These are phyloP conservation scores for Falco concolor DNA, from an alignment of 2,797 vertebrate species.

Conservation along the genomic window DNA sequence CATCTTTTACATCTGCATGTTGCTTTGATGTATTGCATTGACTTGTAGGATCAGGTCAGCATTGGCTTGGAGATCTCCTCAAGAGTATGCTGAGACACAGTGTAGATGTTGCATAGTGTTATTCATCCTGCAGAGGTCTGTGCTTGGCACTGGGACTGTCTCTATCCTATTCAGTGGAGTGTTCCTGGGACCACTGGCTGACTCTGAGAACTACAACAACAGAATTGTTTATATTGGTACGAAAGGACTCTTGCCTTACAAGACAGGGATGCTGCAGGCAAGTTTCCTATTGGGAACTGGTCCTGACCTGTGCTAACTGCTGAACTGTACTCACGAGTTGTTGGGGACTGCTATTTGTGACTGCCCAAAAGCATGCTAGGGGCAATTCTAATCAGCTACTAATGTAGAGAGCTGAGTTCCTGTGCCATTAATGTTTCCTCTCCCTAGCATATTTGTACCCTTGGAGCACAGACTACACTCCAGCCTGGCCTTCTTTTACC, in stretches of 20 bases:
- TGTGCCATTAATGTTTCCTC: background rate
- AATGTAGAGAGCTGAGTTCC: background rate
- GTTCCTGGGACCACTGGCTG: background rate
- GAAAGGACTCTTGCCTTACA: background rate
- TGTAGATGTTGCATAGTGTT: background rate
- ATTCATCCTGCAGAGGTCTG: background rate
- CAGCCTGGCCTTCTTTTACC: background rate
- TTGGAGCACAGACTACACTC: background rate
- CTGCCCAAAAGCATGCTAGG: background rate
- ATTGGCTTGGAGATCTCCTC: background rate
- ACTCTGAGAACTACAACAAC: background rate
- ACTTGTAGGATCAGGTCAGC: background rate
- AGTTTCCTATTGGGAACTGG: background rate
- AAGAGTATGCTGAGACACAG: background rate
- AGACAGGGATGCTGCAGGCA: background rate
- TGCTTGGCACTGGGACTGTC: background rate
- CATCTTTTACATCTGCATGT: background rate
- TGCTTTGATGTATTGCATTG: background rate
- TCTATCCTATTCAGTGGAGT: background rate
- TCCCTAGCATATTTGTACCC: background rate
- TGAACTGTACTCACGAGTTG: background rate
- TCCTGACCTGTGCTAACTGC: background rate
- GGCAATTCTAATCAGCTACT: background rate
- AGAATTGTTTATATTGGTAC: background rate
- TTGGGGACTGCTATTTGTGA: background rate